These are phyloP conservation scores for Cinclus cinclus DNA, from an alignment of 2,113 vertebrate genomes.

Conservation along the genomic window DNA sequence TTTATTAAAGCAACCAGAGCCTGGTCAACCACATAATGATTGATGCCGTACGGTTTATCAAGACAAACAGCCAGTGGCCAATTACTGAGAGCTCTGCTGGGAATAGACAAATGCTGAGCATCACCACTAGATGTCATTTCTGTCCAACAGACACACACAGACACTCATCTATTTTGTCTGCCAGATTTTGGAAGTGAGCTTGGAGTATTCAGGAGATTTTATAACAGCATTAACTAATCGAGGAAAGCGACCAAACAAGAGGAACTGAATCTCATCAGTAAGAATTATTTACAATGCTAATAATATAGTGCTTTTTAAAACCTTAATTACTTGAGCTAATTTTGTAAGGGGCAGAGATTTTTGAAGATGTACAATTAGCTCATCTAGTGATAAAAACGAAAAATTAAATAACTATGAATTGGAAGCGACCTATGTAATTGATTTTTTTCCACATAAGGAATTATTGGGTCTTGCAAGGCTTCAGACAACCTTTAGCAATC, in stretches of 20 bases:
- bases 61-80: not conserved
- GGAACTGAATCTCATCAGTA: not conserved
- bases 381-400: slow-evolving; percentile 57
- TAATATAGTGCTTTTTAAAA: not conserved
- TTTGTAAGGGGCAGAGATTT: not conserved
- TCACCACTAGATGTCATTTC: slow-evolving; percentile 73
- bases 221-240: not conserved
- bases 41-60: not conserved
- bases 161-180: not conserved
- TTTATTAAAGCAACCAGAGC: not conserved
- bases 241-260: slow-evolving; percentile 18
- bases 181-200: not conserved
- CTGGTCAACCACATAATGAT: not conserved
- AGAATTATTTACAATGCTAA: not conserved
- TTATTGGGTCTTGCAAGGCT: not conserved
- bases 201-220: not conserved
- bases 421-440: slow-evolving; percentile 24
- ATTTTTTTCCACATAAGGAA: slow-evolving; percentile 65
- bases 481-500: slow-evolving; percentile 49
- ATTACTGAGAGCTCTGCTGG: not conserved
- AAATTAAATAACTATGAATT: slow-evolving; percentile 55
- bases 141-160: not conserved
- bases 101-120: not conserved
- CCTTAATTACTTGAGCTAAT: not conserved
- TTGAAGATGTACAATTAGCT: slow-evolving; percentile 53